Percentiles rank a stretch among this genome's conserved stretches.
phyloP scores from a whole-genome alignment of 1,140 invertebrate species.

The Drosophila neocordata region DNA sequence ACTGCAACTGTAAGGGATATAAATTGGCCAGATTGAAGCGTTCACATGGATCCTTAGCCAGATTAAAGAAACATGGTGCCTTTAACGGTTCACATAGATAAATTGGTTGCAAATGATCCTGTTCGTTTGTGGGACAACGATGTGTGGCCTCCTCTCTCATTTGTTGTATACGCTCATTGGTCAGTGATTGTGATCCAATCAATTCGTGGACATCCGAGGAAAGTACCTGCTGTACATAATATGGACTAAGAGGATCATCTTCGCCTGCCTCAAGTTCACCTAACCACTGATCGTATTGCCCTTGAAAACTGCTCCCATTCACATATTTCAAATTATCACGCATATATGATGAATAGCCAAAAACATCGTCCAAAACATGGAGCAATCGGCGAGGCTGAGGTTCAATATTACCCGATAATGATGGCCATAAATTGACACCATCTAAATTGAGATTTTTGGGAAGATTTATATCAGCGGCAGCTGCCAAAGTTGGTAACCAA shows the following conservation, averaged over 20 bases:
- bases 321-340: slow-evolving; percentile 89
- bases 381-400: slow-evolving; percentile 87
- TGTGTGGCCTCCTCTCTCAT: slow-evolving; percentile 84
- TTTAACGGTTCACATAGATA: slow-evolving; percentile 81
- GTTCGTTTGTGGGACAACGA: slow-evolving; percentile 48
- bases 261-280: slow-evolving; percentile 40
- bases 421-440: slow-evolving; percentile 88
- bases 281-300: slow-evolving; percentile 84
- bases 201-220: slow-evolving; percentile 60
- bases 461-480: slow-evolving; percentile 84
- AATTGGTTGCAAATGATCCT: slow-evolving; percentile 36
- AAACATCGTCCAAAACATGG: slow-evolving; percentile 89
- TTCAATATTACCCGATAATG: slow-evolving; percentile 80
- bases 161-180: slow-evolving; percentile 62
- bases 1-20: slow-evolving; percentile 54
- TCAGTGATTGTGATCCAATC: slow-evolving; percentile 38
- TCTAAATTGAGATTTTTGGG: slow-evolving; percentile 84
- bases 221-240: slow-evolving; percentile 57
- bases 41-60: slow-evolving; percentile 91
- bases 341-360: slow-evolving; percentile 86
- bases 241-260: slow-evolving; percentile 38
- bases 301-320: slow-evolving; percentile 84
- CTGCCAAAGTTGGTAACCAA: slow-evolving; percentile 93
- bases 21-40: slow-evolving; percentile 86
- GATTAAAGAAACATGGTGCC: slow-evolving; percentile 89